Evolutionary conservation across 2,888 invertebrate species (phyloP), one percentile per base, ranked within the genome.

Genomic region (Achlya flavicornis): DNA sequence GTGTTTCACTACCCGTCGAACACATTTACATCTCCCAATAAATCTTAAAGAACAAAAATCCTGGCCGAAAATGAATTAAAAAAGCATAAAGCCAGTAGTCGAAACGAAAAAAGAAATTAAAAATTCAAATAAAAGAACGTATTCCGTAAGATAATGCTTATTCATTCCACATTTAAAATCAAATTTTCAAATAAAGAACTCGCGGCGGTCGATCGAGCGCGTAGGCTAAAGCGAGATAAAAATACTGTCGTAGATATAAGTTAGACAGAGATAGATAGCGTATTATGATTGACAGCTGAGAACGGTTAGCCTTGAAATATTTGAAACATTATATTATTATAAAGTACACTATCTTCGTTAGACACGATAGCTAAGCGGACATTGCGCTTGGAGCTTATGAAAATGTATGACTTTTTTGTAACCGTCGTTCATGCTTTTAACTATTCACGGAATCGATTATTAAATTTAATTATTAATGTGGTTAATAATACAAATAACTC

Each of bases 241-340:
- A 65, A 73, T 79, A 87, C 73, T 76, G 73, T 67, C 73, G 76
- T 78, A 80, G 80, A 79, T 79, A 83, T 85, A 81, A 75, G 86
- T 80, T 78, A 77, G 89, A 92, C 78, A 83, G 88, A 89, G 93
- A 91, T 80, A 80, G 88, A 87, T 88, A 91, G 88, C 90, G 91
- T 92, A 92, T 92, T 92, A 93, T 93, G 93, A 93, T 93, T 93
- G 93, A 93, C 93, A 93, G 93, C 92, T 93, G 90, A 93, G 93
- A 93, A 92, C 93, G 93, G 92, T 92, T 92, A 92, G 91, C 93
- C 93, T 93, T 93, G 93, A 93, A 93, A 93, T 93, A 93, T 93
- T 93, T 93, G 93, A 93, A 93, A 93, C 93, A 93, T 93, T 93
- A 93, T 93, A 93, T 91, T 92, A 92, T 91, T 93, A 92, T 91